These are phyloP conservation scores for Entelurus aequoreus DNA, from an alignment of 2,113 vertebrate genomes.

Conservation along the genomic window DNA sequence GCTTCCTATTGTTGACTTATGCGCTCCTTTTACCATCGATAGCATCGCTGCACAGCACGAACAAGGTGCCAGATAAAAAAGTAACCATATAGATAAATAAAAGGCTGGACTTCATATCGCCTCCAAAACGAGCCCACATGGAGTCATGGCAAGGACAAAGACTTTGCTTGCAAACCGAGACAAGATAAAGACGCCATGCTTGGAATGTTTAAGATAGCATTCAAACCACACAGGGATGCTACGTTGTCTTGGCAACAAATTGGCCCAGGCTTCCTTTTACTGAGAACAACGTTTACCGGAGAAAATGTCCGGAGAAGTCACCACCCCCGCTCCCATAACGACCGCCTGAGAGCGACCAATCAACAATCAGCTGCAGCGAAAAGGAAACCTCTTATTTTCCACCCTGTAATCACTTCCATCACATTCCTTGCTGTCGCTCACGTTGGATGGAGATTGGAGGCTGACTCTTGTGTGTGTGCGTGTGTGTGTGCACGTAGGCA, in stretches of 20 bases:
- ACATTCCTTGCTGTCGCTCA: slow-evolving; percentile 61
- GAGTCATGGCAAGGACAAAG: slow-evolving; percentile 38
- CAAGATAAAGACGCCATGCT: slow-evolving; percentile 50
- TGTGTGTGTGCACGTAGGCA: slow-evolving; percentile 27
- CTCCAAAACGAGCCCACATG: slow-evolving; percentile 52
- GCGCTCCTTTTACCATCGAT: slow-evolving; percentile 63
- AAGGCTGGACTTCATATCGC: slow-evolving; percentile 57
- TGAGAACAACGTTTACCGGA: slow-evolving; percentile 39
- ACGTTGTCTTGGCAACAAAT: slow-evolving; percentile 6
- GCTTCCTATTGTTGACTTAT: slow-evolving; percentile 68
- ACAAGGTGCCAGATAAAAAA: slow-evolving; percentile 61
- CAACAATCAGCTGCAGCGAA: slow-evolving; percentile 70
- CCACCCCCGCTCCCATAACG: slow-evolving; percentile 36
- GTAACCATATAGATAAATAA: slow-evolving; percentile 1
- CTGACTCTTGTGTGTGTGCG: slow-evolving; percentile 16
- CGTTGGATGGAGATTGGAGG: slow-evolving; percentile 56
- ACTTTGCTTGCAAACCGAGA: slow-evolving; percentile 56
- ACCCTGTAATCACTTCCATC: slow-evolving; percentile 75
- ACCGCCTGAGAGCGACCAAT: slow-evolving; percentile 66
- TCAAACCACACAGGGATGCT: slow-evolving; percentile 36
- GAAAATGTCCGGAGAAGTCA: slow-evolving; percentile 43
- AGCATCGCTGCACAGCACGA: slow-evolving; percentile 65
- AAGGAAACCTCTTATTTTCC: slow-evolving; percentile 72
- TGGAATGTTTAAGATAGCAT: slow-evolving; percentile 46
- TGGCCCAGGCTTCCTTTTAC: slow-evolving; percentile 39